These are phyloP conservation scores for Tyrophagus putrescentiae DNA, from an alignment of 1,140 invertebrate species.

Conservation along the genomic window DNA sequence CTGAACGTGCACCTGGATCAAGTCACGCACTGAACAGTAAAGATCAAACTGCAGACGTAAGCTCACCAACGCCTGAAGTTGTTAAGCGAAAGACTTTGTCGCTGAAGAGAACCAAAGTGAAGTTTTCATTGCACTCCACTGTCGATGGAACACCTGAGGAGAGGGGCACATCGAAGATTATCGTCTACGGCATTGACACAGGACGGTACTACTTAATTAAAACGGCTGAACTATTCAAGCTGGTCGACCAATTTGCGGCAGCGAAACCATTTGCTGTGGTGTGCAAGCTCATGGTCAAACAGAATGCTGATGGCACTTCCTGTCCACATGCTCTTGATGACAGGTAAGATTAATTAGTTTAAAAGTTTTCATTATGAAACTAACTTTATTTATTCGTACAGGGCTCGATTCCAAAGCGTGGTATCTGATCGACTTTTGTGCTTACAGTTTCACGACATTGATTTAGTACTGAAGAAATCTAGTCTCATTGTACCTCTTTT, in stretches of 20 bases:
- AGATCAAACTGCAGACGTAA: not conserved
- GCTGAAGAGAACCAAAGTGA: not conserved
- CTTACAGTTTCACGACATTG: slow-evolving; percentile 9
- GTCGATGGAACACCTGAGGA: not conserved
- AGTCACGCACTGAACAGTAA: not conserved
- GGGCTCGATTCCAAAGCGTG: not conserved
- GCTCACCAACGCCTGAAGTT: too few species aligned
- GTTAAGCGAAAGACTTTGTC: not conserved
- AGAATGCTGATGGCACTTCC: too few species aligned
- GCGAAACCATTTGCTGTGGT: slow-evolving; percentile 14
- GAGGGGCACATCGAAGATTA: not conserved
- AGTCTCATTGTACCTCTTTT: too few species aligned
- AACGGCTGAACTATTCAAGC: not conserved
- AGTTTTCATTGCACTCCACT: slow-evolving; percentile 6
- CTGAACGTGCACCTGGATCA: not conserved
- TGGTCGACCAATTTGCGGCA: not conserved
- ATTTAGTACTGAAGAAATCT: too few species aligned
- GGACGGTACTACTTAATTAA: not conserved
- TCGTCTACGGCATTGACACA: slow-evolving; percentile 1
- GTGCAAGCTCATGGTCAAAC: slow-evolving; percentile 4
- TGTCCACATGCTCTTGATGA: too few species aligned
- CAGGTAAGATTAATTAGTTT: not conserved
- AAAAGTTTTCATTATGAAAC: not conserved
- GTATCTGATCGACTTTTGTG: not conserved
- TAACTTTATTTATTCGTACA: not conserved